Base-by-base conservation (phyloP, 1,140 invertebrate species). In the Dendroctonus ponderosae region DNA sequence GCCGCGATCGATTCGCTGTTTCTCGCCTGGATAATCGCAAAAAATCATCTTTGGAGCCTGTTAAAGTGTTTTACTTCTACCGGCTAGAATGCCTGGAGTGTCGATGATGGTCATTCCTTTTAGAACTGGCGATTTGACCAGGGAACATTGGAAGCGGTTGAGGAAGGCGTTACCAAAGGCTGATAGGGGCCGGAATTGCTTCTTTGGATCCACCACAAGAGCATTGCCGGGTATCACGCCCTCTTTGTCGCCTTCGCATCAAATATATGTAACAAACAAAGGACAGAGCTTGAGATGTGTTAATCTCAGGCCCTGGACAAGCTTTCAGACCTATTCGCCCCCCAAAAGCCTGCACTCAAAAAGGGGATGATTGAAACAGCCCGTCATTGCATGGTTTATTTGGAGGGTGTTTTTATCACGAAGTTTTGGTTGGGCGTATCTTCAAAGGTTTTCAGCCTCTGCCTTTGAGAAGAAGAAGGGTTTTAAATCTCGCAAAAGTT, bases 41-140 rank as follows among this genome's bases (percentile, higher is more conserved):
- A 6, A 48, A 39, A 44, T 60, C 9, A 58, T 6, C 14, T 58
- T 43, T 42, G 14, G 5, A 58, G 39, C 7, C 14, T 0, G 14
- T 9, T 37, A 46, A 2, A 3, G 9, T 11, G 44, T 46, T 46
- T 12, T 46, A 1, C 9, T 26, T 3, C 26, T 87, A 59, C 89
- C 88, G 12, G 85, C 84, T 39, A 84, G 72, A 58, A 85, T 86
- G 60, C 91, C 91, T 11, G 91, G 91, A 2, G 89, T 91, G 77
- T 92, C 91, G 14, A 92, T 85, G 68, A 92, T 89, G 6, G 88
- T 86, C 12, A 93, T 83, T 51, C 85, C 87, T 69, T 89, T 83
- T 15, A 93, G 76, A 38, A 91, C 88, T 26, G 84, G 81, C 59
- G 82, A 84, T 66, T 83, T 82, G 6, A 89, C 77, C 40, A 82